Evolutionary conservation across 1,140 invertebrate genomes (phyloP).

Genomic region (Homarus americanus): DNA sequence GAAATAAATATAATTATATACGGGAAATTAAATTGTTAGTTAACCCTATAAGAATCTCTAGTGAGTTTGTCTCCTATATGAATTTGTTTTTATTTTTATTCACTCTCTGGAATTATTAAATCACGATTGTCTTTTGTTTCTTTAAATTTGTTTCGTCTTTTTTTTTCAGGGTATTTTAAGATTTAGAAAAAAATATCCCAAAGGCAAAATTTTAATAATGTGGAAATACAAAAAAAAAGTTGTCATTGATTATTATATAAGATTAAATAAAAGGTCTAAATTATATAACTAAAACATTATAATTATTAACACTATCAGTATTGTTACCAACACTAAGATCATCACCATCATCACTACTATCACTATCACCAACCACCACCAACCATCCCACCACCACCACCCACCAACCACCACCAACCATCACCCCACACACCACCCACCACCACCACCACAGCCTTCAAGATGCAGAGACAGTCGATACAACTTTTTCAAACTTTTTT

Average conservation of each 20-base stretch:
- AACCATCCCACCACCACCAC: not conserved
- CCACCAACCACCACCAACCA: not conserved
- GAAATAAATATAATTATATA: constrained; percentile 37
- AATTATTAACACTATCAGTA: not conserved
- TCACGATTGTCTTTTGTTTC: no score
- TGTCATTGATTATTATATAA: no score
- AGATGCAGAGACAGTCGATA: constrained; percentile 58
- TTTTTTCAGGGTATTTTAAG: no score
- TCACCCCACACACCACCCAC: not conserved
- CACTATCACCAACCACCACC: not conserved
- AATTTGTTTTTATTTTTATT: no score
- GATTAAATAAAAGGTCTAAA: no score
- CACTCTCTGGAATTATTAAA: no score
- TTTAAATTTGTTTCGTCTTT: no score
- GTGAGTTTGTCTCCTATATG: no score
- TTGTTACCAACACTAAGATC: not conserved
- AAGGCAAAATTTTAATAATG: no score
- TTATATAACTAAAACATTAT: no score
- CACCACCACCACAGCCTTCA: not conserved
- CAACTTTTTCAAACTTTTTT: constrained; percentile 68
- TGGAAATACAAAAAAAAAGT: no score
- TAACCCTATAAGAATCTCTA: not conserved
- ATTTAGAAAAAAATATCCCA: no score
- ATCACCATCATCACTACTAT: not conserved
- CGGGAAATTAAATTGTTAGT: not conserved